Base-by-base conservation (phyloP, 2,797 vertebrate genomes). In the Pipistrellus kuhlii region DNA sequence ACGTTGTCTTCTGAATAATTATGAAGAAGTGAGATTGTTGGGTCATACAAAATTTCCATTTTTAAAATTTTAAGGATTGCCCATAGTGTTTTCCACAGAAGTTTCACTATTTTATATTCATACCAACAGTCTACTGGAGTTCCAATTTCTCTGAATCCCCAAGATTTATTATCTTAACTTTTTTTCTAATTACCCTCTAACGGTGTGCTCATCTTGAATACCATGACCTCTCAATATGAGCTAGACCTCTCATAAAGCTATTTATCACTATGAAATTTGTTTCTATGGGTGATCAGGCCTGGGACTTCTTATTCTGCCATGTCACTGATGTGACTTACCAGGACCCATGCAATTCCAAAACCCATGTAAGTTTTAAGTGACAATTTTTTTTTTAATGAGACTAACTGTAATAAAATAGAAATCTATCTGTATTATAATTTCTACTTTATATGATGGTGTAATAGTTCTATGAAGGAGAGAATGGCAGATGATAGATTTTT, bases 351-450 rank as follows among this genome's bases (percentile, higher is more conserved):
- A 41, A 78, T 78, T 59, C 38, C 18, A 69, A 13, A 12, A 10
- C 3, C 3, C 13, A 48, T 48, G 46, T 59, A 73, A 66, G 2
- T 59, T 85, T 81, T 64, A 71, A 72, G 1, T 53, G n/a, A 77
- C 27, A 57, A 72, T 62, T 81, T 64, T 48, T 25, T 44, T 35
- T 59, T 73, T 55, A 92, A n/a, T 55, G 51, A 84, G 44, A 4
- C 3, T 76, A 59, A 77, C 89, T 85, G 1, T n/a, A 81, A 81
- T 72, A 76, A 66, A 85, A 95, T 41, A 84, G 48, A 92, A 91
- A 73, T 38, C 55, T 32, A 35, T 48, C n/a, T 25, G 6, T 46
- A 76, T 35, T 69, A 1, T n/a, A 75, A 83, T 85, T 95, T 88
- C 6, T 57, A 66, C 11, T 69, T 88, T 71, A 8, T 73, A 15